Base-by-base conservation (phyloP, 2,797 vertebrate genomes). In the Phyllotis vaccarum region DNA sequence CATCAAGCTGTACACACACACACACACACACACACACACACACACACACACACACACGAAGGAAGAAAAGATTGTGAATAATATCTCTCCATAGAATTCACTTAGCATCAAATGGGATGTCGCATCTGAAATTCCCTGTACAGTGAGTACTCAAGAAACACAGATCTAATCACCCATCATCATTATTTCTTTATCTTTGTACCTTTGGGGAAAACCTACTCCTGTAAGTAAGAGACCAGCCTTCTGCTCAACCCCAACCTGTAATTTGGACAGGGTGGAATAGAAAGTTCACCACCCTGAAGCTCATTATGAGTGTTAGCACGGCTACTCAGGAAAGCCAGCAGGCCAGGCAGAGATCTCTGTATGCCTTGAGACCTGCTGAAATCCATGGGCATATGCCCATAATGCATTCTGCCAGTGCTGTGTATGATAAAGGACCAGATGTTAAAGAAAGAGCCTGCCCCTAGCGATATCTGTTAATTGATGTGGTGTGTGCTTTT, bases 401-500 rank as follows among this genome's bases (percentile, higher is more conserved):
- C 89, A 4, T 97, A 97, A 98, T 97, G 31, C 95, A 98, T 98
- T 98, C 98, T 97, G 82, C 90, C 95, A 56, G 90, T 93, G 97
- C 96, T 93, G 94, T 93, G 91, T 17, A 94, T 93, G 97, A 97
- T 86, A 96, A 96, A 97, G 97, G 68, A 98, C 97, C 98, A 98
- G 98, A 97, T 98, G 97, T 97, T 97, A 96, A 98, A 97, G 93
- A 98, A 97, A 97, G 95, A 98, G 74, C 58, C 96, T 97, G 98
- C 98, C 98, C 97, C 96, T 86, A 97, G 98, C 98, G 40, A 93
- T 98, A 97, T 98, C 96, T 96, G 97, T 97, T 98, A 98, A 98
- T 98, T 98, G 97, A 98, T 97, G 96, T 97, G 95, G 92, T 94
- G 91, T 97, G 94, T 95, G 93, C 83, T 96, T 97, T 97, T 95